Percentiles rank a stretch among this genome's conserved stretches.
Evolutionary conservation across 2,113 vertebrate genomes (phyloP).

Genomic region (Seriola rivoliana): DNA sequence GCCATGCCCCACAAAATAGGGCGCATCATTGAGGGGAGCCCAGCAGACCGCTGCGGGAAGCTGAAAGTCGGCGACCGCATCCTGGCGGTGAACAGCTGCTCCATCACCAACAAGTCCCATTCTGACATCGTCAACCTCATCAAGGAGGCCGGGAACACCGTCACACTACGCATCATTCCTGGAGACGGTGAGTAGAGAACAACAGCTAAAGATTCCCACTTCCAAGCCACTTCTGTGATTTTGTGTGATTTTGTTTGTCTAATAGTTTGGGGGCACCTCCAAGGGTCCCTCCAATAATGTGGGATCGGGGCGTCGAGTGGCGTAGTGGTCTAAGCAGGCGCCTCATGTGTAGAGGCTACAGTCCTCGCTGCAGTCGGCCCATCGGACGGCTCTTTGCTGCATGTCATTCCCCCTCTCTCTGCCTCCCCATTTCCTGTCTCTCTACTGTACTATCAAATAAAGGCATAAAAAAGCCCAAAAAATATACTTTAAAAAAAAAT

Average conservation of each 20-base stretch:
- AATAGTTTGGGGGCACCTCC: background rate
- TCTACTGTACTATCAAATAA: no score
- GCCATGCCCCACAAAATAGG: constrained; percentile 99
- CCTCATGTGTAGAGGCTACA: no score
- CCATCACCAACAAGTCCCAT: constrained; percentile 99
- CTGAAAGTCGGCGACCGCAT: constrained; percentile 99
- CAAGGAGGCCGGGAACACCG: constrained; percentile 99
- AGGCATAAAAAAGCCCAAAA: no score
- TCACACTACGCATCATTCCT: constrained; percentile 98
- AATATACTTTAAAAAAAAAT: no score
- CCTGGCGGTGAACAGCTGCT: constrained; percentile 96
- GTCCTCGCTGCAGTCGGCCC: no score
- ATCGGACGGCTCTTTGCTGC: no score
- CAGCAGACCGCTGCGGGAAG: constrained; percentile 98
- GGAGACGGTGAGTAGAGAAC: constrained; percentile 91
- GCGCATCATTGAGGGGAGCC: constrained; percentile 99
- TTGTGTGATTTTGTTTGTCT: background rate
- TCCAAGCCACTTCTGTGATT: background rate
- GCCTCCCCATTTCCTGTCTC: no score
- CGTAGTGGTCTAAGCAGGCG: no score
- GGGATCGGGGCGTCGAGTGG: background rate
- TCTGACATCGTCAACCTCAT: constrained; percentile 99
- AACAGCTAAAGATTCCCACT: background rate
- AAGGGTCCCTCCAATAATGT: background rate
- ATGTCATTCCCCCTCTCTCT: no score